phyloP scores from a whole-genome alignment of 92 coral and sea anemone genomes.

The Parazoanthus atlanticus region DNA sequence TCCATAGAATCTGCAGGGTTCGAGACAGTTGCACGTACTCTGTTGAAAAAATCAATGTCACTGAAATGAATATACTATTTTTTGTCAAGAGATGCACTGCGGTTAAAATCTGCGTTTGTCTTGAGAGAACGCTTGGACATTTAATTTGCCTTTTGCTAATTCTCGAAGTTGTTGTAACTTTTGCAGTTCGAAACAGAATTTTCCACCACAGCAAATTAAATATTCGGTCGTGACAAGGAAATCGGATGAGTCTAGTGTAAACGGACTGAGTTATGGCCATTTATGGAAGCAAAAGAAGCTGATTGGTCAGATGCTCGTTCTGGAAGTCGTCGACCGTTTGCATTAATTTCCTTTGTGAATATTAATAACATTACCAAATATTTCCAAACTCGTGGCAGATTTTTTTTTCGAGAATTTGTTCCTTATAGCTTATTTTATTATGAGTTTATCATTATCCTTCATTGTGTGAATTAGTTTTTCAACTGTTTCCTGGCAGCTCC shows the following conservation, averaged over 20 bases:
- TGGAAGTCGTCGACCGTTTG: background rate
- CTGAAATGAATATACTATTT: too few species aligned
- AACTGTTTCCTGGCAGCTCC: too few species aligned
- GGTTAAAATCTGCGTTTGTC: background rate
- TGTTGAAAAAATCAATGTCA: too few species aligned
- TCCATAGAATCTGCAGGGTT: background rate
- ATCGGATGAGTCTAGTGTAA: constrained; percentile 1
- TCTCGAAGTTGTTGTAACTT: background rate
- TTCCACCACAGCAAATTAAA: background rate
- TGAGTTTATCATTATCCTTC: too few species aligned
- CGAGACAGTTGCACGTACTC: too few species aligned
- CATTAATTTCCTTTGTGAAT: constrained; percentile 7
- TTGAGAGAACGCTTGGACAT: background rate
- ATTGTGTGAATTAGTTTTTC: too few species aligned
- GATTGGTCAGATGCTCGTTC: constrained; percentile 43
- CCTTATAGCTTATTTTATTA: background rate
- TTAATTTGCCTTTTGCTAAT: background rate
- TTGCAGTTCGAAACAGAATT: background rate
- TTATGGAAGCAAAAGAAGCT: constrained; percentile 29
- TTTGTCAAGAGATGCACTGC: background rate
- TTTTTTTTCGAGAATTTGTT: background rate
- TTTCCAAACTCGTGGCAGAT: background rate
- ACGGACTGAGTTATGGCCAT: constrained; percentile 25
- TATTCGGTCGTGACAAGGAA: constrained; percentile 15
- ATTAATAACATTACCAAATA: background rate